A percentile compares a stretch with the other conserved stretches of the same genome.
phyloP scores from a whole-genome alignment of 2,797 vertebrate species.

The Heteromormyrus szaboi region DNA sequence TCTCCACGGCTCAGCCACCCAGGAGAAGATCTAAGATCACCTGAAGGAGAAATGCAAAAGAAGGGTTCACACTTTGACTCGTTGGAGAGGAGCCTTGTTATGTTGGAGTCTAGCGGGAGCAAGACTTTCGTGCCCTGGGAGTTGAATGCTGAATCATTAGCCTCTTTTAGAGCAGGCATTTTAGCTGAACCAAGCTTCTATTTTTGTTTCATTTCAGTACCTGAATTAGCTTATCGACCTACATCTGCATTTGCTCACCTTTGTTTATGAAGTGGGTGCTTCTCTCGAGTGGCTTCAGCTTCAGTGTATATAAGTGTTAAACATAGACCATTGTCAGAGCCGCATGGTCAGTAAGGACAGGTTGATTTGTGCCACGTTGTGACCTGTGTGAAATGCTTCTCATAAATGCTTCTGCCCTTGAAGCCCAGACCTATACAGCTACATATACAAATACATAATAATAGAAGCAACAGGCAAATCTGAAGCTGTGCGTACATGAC shows the following conservation, averaged over 20 bases:
- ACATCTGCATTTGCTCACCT: neutral
- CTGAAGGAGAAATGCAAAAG: neutral
- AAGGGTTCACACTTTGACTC: neutral
- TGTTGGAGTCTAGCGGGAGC: neutral
- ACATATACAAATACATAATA: neutral
- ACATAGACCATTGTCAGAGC: neutral
- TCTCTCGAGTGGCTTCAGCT: neutral
- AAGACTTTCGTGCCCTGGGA: neutral
- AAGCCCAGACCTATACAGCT: neutral
- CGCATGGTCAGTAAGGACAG: neutral
- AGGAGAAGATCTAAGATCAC: neutral
- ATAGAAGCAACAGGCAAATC: neutral
- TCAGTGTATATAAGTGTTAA: neutral
- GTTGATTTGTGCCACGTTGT: neutral
- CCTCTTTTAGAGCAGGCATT: neutral
- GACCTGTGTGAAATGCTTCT: neutral
- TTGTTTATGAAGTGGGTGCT: neutral
- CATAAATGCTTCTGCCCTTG: neutral
- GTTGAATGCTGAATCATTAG: slow-evolving; percentile 6
- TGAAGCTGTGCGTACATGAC: neutral
- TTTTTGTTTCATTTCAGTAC: neutral
- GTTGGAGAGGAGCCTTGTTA: neutral
- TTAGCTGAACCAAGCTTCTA: neutral
- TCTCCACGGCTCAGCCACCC: slow-evolving; percentile 1
- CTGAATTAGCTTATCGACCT: neutral